phyloP scores from a whole-genome alignment of 2,113 vertebrate species.

The Aphyosemion australe region DNA sequence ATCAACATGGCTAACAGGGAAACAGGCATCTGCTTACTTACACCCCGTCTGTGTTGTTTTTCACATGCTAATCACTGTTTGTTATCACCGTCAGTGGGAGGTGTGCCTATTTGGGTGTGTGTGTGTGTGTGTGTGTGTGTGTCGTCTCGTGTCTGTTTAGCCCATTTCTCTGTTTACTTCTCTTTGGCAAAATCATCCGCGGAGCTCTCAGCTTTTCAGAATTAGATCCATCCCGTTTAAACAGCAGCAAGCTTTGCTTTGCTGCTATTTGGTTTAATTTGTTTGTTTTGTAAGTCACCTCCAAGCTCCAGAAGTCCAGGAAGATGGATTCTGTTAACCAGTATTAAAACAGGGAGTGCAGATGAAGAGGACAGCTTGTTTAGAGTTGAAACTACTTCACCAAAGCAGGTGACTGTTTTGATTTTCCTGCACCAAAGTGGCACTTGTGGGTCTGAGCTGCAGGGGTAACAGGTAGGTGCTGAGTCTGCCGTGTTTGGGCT shows the following conservation, averaged over 20 bases:
- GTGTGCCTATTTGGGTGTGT: constrained; percentile 56
- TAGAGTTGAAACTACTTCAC: background rate
- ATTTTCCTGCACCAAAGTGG: background rate
- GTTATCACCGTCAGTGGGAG: constrained; percentile 71
- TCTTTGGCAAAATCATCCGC: constrained; percentile 53
- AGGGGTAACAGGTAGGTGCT: constrained; percentile 50
- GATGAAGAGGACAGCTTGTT: background rate
- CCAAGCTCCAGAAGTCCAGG: constrained; percentile 1
- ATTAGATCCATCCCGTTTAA: constrained; percentile 26
- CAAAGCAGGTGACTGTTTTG: background rate
- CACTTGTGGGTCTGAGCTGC: constrained; percentile 33
- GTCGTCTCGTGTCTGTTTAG: constrained; percentile 38
- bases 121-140: constrained; percentile 48
- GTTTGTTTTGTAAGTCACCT: constrained; percentile 2
- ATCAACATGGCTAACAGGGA: constrained; percentile 72
- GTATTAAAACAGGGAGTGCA: background rate
- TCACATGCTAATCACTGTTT: constrained; percentile 81
- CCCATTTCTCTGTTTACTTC: constrained; percentile 42
- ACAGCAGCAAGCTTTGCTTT: constrained; percentile 10
- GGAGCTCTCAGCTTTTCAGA: constrained; percentile 40
- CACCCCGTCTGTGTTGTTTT: constrained; percentile 72
- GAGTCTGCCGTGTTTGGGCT: constrained; percentile 11
- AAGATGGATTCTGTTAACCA: background rate
- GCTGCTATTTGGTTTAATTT: constrained; percentile 10
- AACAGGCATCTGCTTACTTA: constrained; percentile 72